A percentile compares a stretch with the other conserved stretches of the same genome.
Evolutionary conservation across 2,797 vertebrate genomes (phyloP).

Genomic region (Paedocypris micromegethes): DNA sequence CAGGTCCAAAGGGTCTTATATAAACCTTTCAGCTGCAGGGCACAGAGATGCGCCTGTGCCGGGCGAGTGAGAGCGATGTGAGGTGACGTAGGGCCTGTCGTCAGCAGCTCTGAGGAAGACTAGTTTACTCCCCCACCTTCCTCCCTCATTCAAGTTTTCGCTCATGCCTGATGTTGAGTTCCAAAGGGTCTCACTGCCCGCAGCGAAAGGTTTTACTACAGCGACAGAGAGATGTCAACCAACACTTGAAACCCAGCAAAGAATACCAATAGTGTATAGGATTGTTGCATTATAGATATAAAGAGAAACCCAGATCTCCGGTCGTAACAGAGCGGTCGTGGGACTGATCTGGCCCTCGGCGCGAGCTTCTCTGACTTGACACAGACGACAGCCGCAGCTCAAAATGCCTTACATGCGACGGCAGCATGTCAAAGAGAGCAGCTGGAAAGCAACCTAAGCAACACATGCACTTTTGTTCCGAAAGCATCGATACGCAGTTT

Average conservation of each 20-base stretch:
- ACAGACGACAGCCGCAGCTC: not conserved
- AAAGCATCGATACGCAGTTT: too few species aligned
- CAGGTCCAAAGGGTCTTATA: conserved; percentile 39
- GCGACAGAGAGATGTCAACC: not conserved
- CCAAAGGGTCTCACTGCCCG: conserved; percentile 25
- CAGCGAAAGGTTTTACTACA: conserved; percentile 39
- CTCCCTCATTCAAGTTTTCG: conserved; percentile 16
- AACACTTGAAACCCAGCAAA: too few species aligned
- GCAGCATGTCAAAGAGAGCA: conserved; percentile 1
- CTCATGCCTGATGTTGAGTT: conserved; percentile 23
- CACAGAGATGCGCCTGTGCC: conserved; percentile 4
- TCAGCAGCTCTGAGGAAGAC: conserved; percentile 41
- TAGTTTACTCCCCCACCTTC: conserved; percentile 8
- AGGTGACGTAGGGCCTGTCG: conserved; percentile 44
- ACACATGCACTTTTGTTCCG: not conserved
- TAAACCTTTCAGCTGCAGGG: conserved; percentile 41
- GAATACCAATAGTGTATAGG: too few species aligned
- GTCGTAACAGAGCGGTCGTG: not conserved
- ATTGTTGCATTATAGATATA: too few species aligned
- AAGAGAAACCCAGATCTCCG: too few species aligned
- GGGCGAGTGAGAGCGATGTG: conserved; percentile 1
- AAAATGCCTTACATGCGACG: conserved; percentile 8
- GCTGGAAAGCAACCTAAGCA: not conserved
- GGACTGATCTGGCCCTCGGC: conserved; percentile 6
- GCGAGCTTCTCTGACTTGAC: conserved; percentile 10